phyloP scores from a whole-genome alignment of 2,797 vertebrate genomes.

The Cynodonichthys magdalenae region DNA sequence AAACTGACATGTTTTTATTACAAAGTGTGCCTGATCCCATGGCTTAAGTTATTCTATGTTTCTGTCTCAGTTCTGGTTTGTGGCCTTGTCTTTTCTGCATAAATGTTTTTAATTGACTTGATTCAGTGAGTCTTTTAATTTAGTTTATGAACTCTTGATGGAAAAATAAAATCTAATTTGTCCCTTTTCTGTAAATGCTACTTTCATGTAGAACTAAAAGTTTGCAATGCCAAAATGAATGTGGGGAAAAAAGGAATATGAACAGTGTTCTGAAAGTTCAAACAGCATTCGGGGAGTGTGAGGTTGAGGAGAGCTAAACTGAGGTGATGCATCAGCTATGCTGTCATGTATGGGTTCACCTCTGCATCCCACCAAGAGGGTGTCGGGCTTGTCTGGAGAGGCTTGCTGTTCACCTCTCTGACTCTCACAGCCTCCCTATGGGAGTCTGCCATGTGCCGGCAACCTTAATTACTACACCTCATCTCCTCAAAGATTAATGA shows the following conservation, averaged over 20 bases:
- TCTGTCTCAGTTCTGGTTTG: background rate
- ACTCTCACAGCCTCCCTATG: conserved; percentile 63
- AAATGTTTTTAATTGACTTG: background rate
- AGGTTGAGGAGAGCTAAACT: conserved; percentile 16
- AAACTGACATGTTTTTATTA: background rate
- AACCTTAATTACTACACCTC: conserved; percentile 73
- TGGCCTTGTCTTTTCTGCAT: background rate
- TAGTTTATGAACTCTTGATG: background rate
- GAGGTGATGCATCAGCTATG: conserved; percentile 21
- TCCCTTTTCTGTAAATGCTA: conserved; percentile 9
- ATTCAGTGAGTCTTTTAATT: background rate
- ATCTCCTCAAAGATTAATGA: conserved; percentile 75
- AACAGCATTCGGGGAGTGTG: conserved; percentile 16
- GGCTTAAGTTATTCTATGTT: too few relatives aligned
- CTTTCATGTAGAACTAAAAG: conserved; percentile 14
- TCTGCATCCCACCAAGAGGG: conserved; percentile 52
- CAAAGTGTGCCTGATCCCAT: too few relatives aligned
- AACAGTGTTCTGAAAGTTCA: conserved; percentile 14
- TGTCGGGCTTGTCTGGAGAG: conserved; percentile 44
- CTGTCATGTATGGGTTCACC: conserved; percentile 58
- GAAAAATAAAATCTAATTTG: background rate
- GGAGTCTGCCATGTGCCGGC: conserved; percentile 69
- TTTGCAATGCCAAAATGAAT: conserved; percentile 3
- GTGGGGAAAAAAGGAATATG: background rate
- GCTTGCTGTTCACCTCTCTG: conserved; percentile 65